Evolutionary conservation across 1,140 invertebrate genomes (phyloP).

Genomic region (Drosophila hydei): DNA sequence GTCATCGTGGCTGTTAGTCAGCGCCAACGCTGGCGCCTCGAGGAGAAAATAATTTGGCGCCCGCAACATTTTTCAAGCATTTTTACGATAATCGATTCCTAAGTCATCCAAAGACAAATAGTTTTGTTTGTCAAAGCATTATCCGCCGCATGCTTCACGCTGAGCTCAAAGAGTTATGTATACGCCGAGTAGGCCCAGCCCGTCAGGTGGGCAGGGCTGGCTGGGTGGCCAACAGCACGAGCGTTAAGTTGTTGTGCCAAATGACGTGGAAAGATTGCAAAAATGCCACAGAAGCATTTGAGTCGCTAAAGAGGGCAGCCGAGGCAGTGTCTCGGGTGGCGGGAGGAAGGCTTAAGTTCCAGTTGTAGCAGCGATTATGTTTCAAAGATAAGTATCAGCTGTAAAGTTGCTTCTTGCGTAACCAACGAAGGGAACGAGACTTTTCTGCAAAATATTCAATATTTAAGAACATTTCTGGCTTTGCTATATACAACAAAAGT

Average conservation of each 20-base stretch:
- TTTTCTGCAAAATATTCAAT: background rate
- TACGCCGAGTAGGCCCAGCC: conserved; percentile 32
- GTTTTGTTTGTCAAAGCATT: conserved; percentile 77
- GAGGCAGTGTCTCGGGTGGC: background rate
- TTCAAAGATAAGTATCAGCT: conserved; percentile 5
- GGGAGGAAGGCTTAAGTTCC: background rate
- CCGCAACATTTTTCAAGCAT: conserved; percentile 67
- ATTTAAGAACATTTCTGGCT: background rate
- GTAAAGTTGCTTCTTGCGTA: background rate
- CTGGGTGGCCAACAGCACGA: too few relatives aligned
- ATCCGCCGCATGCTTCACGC: conserved; percentile 39
- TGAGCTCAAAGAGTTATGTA: conserved; percentile 46
- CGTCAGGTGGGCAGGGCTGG: conserved; percentile 30
- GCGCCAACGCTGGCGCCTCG: conserved; percentile 29
- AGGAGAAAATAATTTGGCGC: conserved; percentile 45
- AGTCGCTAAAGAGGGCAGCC: conserved; percentile 1
- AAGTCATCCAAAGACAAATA: conserved; percentile 74
- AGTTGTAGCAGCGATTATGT: conserved; percentile 3
- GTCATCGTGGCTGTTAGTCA: background rate
- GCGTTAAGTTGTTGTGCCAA: conserved; percentile 52
- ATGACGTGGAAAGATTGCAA: conserved; percentile 59
- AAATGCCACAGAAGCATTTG: conserved; percentile 45
- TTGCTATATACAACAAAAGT: background rate
- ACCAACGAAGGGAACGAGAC: background rate
- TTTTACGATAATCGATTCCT: conserved; percentile 76